These are phyloP conservation scores for Odontocolon sp. DNA, from an alignment of 2,888 invertebrate genomes.

Conservation along the genomic window DNA sequence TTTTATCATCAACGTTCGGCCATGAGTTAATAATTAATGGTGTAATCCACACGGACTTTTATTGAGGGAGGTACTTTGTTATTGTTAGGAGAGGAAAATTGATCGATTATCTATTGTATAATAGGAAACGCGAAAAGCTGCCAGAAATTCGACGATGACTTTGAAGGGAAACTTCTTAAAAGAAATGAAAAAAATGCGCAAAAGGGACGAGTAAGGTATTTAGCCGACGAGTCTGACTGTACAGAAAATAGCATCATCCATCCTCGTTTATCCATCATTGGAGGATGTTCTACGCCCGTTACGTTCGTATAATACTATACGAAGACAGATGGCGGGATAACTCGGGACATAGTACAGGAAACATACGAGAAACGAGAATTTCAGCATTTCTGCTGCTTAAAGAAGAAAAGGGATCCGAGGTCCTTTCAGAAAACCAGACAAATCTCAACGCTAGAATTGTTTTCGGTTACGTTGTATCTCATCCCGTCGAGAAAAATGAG, in stretches of 20 bases:
- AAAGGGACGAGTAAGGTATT: background rate
- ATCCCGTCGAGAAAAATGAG: constrained; percentile 6
- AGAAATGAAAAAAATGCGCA: background rate
- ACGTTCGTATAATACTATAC: constrained; percentile 8
- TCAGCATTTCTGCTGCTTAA: too few species aligned
- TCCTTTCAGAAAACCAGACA: constrained; percentile 13
- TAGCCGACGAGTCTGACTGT: constrained; percentile 4
- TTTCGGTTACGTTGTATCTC: constrained; percentile 16
- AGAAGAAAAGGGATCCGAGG: background rate
- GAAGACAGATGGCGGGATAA: constrained; percentile 42
- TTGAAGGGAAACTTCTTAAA: background rate
- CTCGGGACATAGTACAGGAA: background rate
- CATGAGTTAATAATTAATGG: background rate
- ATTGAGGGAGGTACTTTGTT: background rate
- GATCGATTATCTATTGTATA: constrained; percentile 6
- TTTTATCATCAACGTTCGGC: background rate
- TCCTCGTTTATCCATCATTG: constrained; percentile 39
- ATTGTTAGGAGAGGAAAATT: background rate
- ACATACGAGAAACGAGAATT: background rate
- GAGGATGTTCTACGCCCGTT: background rate
- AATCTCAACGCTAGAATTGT: constrained; percentile 32
- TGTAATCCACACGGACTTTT: constrained; percentile 9
- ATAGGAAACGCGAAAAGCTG: background rate
- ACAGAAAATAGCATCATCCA: constrained; percentile 36
- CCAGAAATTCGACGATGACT: constrained; percentile 3